Evolutionary conservation across 2,888 invertebrate species (phyloP), one percentile per base, ranked within the genome.

Genomic region (Acholoe squamosa): DNA sequence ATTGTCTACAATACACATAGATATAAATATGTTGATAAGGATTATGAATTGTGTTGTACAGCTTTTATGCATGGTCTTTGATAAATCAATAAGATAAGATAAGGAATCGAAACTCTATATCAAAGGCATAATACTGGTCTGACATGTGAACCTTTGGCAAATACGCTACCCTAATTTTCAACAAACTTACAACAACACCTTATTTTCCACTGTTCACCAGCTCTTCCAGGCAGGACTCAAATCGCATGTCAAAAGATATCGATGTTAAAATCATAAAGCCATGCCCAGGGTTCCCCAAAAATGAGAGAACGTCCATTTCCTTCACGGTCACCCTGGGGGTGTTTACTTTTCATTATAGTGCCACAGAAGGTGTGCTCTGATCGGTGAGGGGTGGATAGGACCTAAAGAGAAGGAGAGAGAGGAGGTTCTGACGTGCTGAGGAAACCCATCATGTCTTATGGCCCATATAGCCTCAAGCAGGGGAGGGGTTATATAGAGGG

Each of bases 261-360:
- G 67, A 67, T 67, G 67, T 67, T 67, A 67, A n/a, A 67, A 67
- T 67, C 67, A 67, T 67, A 67, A 67, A 67, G 67, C 67, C 67
- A n/a, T 7, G 22, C n/a, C n/a, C 22, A 67, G 67, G 67, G 67
- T 12, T 67, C 22, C 22, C 14, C n/a, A n/a, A 22, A 25, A n/a
- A 67, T 7, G 7, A 7, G 67, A 25, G 67, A 25, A 22, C 67
- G n/a, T 16, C 14, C 67, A 7, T 12, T 7, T 7, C n/a, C 14
- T 12, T 12, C 5, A 12, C 5, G 67, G 16, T n/a, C 16, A 12
- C 67, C 67, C 67, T n/a, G 7, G n/a, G 67, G 67, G 14, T 67
- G 67, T 67, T 67, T 67, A 67, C 67, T 67, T 67, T 67, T n/a
- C 67, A 67, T 67, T 67, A 67, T n/a, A 19, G 67, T 67, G 67